Percentiles rank a stretch among this genome's conserved stretches.
phyloP scores from a whole-genome alignment of 2,888 invertebrate genomes.

The Cotesia congregata region DNA sequence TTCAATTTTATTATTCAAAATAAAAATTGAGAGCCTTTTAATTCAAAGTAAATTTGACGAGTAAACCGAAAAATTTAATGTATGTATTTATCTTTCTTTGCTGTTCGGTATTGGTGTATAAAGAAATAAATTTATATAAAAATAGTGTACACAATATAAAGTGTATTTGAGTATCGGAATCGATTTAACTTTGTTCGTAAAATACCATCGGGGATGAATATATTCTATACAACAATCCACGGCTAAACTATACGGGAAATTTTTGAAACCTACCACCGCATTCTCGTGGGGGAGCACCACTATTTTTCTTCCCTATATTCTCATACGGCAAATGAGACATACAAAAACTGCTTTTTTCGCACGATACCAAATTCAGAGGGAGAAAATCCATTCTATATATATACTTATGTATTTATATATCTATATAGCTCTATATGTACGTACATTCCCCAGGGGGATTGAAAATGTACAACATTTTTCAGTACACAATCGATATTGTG shows the following conservation, averaged over 20 bases:
- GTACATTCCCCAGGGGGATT: slow-evolving; percentile 21
- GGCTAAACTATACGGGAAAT: slow-evolving; percentile 7
- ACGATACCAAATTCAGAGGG: slow-evolving; percentile 19
- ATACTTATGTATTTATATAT: slow-evolving; percentile 1
- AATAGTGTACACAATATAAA: too few relatives aligned
- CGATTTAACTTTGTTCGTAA: too few relatives aligned
- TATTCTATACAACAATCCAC: neutral
- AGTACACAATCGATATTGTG: slow-evolving; percentile 18
- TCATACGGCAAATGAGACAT: slow-evolving; percentile 32
- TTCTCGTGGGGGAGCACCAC: slow-evolving; percentile 10
- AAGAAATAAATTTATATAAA: too few relatives aligned
- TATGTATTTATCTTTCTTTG: too few relatives aligned
- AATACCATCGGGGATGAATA: neutral
- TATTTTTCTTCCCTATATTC: slow-evolving; percentile 19
- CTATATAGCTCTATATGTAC: neutral
- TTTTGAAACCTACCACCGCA: slow-evolving; percentile 20
- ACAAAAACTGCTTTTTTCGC: slow-evolving; percentile 29
- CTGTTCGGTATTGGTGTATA: too few relatives aligned
- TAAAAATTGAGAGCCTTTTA: neutral
- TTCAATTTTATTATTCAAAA: neutral
- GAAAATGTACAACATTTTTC: slow-evolving; percentile 29
- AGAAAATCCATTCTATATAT: neutral
- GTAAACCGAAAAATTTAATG: neutral
- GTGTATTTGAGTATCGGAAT: too few relatives aligned
- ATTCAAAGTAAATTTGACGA: neutral